Evolutionary conservation across 30 jellyfish, hydroid and myxozoan genomes (phyloP).

Genomic region (Chrysaora quinquecirrha): DNA sequence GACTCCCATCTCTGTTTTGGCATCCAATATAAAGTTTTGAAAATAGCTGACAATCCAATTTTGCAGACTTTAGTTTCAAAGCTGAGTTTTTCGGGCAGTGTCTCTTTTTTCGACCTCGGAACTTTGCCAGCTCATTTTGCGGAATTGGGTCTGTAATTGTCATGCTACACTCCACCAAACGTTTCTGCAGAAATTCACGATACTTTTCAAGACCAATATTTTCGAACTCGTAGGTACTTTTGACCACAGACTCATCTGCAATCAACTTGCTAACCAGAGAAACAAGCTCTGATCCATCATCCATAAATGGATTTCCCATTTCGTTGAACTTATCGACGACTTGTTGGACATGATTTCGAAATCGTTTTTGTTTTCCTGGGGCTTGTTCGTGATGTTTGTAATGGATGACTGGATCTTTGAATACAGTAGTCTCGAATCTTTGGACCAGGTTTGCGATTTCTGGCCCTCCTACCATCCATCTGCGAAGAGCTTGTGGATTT

Average conservation of each 20-base stretch:
- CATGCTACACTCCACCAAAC: background rate
- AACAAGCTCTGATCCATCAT: constrained; percentile 27
- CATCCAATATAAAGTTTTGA: constrained; percentile 57
- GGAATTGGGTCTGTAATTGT: background rate
- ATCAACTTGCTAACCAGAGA: constrained; percentile 23
- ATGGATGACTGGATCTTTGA: background rate
- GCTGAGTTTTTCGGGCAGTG: constrained; percentile 5
- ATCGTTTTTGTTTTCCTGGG: constrained; percentile 13
- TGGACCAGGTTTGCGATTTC: constrained; percentile 39
- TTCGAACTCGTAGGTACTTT: background rate
- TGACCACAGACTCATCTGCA: background rate
- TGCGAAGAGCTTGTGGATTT: too few species aligned
- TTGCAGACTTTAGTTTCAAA: constrained; percentile 10
- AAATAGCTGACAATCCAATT: constrained; percentile 31
- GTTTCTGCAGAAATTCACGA: background rate
- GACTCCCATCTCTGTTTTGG: constrained; percentile 50
- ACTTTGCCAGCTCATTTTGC: constrained; percentile 26
- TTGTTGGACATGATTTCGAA: constrained; percentile 18
- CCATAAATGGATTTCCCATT: constrained; percentile 59
- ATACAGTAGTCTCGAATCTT: constrained; percentile 12
- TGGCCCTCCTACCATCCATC: constrained; percentile 50
- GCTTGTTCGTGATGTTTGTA: constrained; percentile 42
- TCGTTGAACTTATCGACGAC: constrained; percentile 17
- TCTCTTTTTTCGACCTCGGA: constrained; percentile 1
- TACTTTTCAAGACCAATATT: constrained; percentile 13